Evolutionary conservation across 1,140 invertebrate species (phyloP), one percentile per base, ranked within the genome.

Genomic region (Ectropis grisescens): DNA sequence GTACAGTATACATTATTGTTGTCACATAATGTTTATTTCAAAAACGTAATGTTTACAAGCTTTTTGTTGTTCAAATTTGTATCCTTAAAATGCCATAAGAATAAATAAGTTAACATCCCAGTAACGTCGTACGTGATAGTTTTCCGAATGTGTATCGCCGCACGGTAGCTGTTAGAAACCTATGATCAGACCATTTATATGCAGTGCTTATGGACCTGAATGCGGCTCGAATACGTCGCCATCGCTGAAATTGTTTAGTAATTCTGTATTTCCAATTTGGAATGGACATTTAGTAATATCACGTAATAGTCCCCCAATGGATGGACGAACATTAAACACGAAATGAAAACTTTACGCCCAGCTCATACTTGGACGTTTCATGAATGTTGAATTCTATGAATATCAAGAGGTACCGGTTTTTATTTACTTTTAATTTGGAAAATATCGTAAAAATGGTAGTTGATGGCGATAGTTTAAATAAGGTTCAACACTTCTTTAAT

Each of bases 181-280:
- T 29, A 47, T 71, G 52, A 64, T 59, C 41, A 41, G 28, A 45
- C 56, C 58, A 57, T 75, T 72, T 61, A 52, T 62, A 79, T 79
- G 56, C 72, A 15, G 47, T 40, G 39, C 44, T 35, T 50, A 53
- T 58, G 51, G 14, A 47, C 31, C 37, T 55, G 57, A 72, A 47
- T 70, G 61, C 60, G 66, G 43, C 50, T 72, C 58, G 70, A 72
- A 78, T 78, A 71, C 43, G 34, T 52, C 35, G 31, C 55, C 47
- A 40, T 41, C 30, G 35, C 33, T 52, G 47, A 51, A 58, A 64
- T 61, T 53, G 45, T 58, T 58, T 57, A 58, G 45, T 56, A 55
- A 56, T 58, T 42, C 58, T 37, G 44, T 53, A 30, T 49, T 24
- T 34, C 11, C 13, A 31, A 35, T 19, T 19, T 3, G 16, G 8